These are phyloP conservation scores for Siphamia tubifer DNA, from an alignment of 2,113 vertebrate genomes.

Conservation along the genomic window DNA sequence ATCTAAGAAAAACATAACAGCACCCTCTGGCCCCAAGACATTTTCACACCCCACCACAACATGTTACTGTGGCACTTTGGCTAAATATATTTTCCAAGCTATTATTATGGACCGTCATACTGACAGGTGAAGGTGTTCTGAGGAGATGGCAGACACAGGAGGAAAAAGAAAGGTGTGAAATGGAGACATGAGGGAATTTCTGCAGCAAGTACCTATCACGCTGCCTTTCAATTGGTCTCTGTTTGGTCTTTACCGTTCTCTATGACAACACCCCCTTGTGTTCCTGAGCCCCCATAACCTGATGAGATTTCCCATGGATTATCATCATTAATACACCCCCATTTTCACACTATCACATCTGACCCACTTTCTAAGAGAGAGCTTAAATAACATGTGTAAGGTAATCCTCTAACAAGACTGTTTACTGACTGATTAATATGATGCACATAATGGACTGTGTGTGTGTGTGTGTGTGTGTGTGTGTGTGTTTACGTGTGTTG, in stretches of 20 bases:
- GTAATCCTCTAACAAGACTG: constrained; percentile 61
- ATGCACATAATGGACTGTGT: neutral
- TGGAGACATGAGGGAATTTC: constrained; percentile 47
- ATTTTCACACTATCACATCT: constrained; percentile 54
- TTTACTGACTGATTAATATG: constrained; percentile 51
- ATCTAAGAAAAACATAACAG: constrained; percentile 35
- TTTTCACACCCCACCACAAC: constrained; percentile 57
- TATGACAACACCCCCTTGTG: neutral
- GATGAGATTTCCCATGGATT: constrained; percentile 58
- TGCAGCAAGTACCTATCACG: constrained; percentile 34
- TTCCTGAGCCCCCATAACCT: neutral
- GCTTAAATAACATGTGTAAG: constrained; percentile 55
- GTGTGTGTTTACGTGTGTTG: neutral
- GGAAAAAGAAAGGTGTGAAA: constrained; percentile 42
- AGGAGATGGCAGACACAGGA: constrained; percentile 40
- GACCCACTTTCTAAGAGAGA: constrained; percentile 55
- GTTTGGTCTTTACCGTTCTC: constrained; percentile 5
- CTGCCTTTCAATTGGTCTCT: neutral
- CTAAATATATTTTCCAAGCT: constrained; percentile 63
- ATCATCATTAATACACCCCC: constrained; percentile 53
- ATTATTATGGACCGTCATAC: constrained; percentile 57
- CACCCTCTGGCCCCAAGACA: constrained; percentile 16
- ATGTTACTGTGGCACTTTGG: constrained; percentile 57
- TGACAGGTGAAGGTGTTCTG: constrained; percentile 63
- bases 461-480: neutral